Conservation (phyloP, 2,113 vertebrate species). For the Apeltes quadracus region DNA sequence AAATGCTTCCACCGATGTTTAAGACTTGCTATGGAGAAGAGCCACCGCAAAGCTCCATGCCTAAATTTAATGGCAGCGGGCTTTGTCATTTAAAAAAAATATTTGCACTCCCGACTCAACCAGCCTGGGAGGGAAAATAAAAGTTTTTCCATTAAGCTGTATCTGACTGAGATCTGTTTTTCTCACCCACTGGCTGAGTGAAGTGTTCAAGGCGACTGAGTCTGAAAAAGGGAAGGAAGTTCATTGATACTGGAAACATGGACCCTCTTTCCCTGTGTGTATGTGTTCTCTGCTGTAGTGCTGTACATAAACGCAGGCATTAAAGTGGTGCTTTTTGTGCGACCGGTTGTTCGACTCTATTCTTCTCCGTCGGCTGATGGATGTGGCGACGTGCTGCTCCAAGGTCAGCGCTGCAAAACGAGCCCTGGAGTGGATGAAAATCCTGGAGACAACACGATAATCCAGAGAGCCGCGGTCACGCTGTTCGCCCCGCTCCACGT, state of each 20-base stretch:
- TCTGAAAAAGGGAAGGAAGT: background rate
- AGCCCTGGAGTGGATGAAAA: slow-evolving; percentile 23
- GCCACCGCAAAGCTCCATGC: background rate
- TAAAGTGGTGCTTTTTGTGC: too few species aligned
- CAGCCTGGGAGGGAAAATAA: background rate
- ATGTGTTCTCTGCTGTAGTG: too few species aligned
- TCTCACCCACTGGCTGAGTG: background rate
- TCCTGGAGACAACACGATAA: slow-evolving; percentile 29
- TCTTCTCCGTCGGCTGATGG: background rate
- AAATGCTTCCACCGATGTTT: background rate
- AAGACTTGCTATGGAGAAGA: background rate
- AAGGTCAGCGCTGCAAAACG: slow-evolving; percentile 12
- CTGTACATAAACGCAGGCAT: too few species aligned
- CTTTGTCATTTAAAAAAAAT: background rate
- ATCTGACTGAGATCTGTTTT: background rate
- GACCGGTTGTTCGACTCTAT: too few species aligned
- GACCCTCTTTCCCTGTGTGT: background rate
- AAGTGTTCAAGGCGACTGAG: background rate
- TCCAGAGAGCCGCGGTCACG: slow-evolving; percentile 27
- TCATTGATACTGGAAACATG: background rate
- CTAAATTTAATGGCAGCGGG: background rate
- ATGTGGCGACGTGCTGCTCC: background rate
- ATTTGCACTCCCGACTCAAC: background rate
- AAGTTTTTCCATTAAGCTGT: background rate
- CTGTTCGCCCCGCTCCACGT: slow-evolving; percentile 1